These are phyloP conservation scores for Epizoanthus fatuus DNA, from an alignment of 92 coral and sea anemone genomes.

Conservation along the genomic window DNA sequence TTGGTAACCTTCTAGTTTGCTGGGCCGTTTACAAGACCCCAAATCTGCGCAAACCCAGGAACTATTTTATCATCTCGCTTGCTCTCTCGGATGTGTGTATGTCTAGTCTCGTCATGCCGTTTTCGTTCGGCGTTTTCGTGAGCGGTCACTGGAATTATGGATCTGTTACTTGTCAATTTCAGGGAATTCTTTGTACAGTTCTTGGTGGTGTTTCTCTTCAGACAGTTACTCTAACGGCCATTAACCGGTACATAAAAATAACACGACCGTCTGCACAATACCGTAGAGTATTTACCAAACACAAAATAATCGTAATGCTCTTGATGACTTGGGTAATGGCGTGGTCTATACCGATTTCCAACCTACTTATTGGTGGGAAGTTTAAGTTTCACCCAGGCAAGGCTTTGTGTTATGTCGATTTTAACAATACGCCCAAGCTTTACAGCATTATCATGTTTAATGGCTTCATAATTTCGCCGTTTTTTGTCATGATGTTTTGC, in stretches of 20 bases:
- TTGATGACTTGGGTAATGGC: background rate
- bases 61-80: conserved; percentile 12
- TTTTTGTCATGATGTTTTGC: conserved; percentile 6
- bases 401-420: conserved; percentile 15
- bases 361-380: background rate
- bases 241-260: conserved; percentile 1
- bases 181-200: conserved; percentile 3
- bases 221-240: conserved; percentile 14
- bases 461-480: conserved; percentile 16
- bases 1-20: conserved; percentile 18
- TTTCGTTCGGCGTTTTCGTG: conserved; percentile 18
- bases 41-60: conserved; percentile 13
- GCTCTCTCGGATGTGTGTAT: conserved; percentile 18
- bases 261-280: conserved; percentile 3
- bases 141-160: conserved; percentile 8
- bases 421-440: conserved; percentile 1
- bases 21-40: conserved; percentile 2
- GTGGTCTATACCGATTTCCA: background rate
- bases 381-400: conserved; percentile 32
- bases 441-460: conserved; percentile 24
- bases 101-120: conserved; percentile 20
- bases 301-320: background rate
- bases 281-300: conserved; percentile 6
- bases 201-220: conserved; percentile 18
- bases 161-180: background rate